These are phyloP conservation scores for Aleiodes testaceus DNA, from an alignment of 2,888 invertebrate genomes.

Conservation along the genomic window DNA sequence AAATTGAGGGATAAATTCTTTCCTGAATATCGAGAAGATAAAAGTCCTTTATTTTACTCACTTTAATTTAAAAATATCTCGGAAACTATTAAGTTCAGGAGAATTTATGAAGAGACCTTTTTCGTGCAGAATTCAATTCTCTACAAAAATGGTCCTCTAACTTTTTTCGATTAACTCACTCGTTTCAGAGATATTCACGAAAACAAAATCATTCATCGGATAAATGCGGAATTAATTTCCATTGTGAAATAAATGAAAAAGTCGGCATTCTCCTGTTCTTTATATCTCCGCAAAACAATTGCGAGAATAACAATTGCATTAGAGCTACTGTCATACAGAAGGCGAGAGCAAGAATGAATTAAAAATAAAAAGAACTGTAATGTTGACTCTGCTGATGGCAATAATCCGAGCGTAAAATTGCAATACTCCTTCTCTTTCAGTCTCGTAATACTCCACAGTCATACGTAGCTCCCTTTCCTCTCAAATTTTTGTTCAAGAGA, in stretches of 20 bases:
- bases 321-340: constrained; percentile 5
- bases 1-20: constrained; percentile 17
- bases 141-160: no score
- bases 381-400: constrained; percentile 43
- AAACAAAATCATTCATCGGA: no score
- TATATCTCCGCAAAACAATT: not conserved
- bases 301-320: constrained; percentile 1
- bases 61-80: no score
- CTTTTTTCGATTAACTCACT: no score
- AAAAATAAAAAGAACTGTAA: constrained; percentile 20
- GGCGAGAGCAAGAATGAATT: not conserved
- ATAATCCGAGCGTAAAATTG: constrained; percentile 53
- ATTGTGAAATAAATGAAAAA: no score
- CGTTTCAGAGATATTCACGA: no score
- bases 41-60: not conserved
- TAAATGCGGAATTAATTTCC: no score
- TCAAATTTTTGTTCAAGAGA: constrained; percentile 22
- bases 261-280: no score
- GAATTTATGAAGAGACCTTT: no score
- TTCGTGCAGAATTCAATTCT: no score
- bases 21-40: not conserved
- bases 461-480: no score
- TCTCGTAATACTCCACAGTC: constrained; percentile 33
- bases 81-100: no score
- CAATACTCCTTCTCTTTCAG: constrained; percentile 45